Percentiles rank a stretch among this genome's conserved stretches.
phyloP scores from a whole-genome alignment of 2,113 vertebrate species.

The Caretta caretta region DNA sequence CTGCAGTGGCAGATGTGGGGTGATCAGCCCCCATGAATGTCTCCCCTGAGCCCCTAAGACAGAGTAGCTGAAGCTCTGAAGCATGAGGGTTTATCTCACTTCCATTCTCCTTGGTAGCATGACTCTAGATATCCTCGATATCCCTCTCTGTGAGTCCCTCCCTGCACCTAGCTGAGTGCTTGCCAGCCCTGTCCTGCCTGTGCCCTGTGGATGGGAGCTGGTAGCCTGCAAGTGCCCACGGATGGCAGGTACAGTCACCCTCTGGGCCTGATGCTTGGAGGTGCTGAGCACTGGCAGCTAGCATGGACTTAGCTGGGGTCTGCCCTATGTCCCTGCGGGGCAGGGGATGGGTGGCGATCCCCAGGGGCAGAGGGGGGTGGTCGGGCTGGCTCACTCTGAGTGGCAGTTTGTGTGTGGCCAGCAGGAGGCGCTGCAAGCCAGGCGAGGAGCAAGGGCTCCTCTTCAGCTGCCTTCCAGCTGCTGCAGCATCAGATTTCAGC shows the following conservation, averaged over 20 bases:
- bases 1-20: too few relatives aligned
- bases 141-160: too few relatives aligned
- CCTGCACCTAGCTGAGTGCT: too few relatives aligned
- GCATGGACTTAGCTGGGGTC: not conserved
- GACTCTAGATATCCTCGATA: not conserved
- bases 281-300: too few relatives aligned
- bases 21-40: not conserved
- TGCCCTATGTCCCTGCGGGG: not conserved
- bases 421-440: not conserved
- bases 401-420: not conserved
- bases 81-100: too few relatives aligned
- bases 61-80: not conserved
- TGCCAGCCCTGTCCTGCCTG: not conserved
- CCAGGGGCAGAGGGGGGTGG: not conserved
- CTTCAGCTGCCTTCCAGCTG: not conserved
- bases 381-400: not conserved
- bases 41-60: not conserved
- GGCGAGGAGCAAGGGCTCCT: not conserved
- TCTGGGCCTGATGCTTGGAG: too few relatives aligned
- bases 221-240: too few relatives aligned
- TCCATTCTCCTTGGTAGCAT: not conserved
- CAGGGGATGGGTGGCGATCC: too few relatives aligned
- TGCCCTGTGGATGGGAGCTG: not conserved
- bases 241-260: too few relatives aligned
- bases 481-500: slow-evolving; percentile 47